A percentile compares a stretch with the other conserved stretches of the same genome.
Conservation (phyloP, 2,797 vertebrate genomes). For the Halcyon smyrnensis region DNA sequence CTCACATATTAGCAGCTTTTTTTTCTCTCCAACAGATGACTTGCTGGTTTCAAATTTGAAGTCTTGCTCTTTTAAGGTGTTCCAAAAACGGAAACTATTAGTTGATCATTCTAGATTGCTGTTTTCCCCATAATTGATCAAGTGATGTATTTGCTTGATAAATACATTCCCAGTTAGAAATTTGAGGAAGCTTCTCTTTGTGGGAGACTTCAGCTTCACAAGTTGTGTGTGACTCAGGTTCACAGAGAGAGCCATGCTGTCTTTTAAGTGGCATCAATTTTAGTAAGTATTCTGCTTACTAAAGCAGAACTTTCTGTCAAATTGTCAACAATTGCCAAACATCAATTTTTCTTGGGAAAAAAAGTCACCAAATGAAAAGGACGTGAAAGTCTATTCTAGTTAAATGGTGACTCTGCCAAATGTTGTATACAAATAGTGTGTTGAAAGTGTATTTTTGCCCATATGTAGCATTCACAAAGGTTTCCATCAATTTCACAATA, state of each 20-base stretch:
- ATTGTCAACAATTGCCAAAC: not conserved
- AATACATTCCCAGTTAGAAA: not conserved
- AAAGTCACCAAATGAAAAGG: not conserved
- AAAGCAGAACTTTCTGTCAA: not conserved
- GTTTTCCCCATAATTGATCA: not conserved
- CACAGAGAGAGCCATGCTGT: not conserved
- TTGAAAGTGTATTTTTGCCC: not conserved
- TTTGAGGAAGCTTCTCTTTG: not conserved
- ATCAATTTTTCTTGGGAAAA: not conserved
- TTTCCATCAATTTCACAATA: not conserved
- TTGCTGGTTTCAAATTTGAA: not conserved
- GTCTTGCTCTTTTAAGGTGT: not conserved
- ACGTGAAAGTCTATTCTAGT: not conserved
- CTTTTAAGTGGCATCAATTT: not conserved
- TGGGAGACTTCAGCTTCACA: not conserved
- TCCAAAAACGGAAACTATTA: not conserved
- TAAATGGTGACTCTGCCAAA: not conserved
- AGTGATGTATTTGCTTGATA: not conserved
- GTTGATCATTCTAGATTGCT: not conserved
- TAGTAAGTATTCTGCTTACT: not conserved
- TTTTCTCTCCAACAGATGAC: not conserved
- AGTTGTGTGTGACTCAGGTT: not conserved
- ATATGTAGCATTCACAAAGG: not conserved
- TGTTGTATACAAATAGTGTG: not conserved
- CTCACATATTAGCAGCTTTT: not conserved